A percentile compares a stretch with the other conserved stretches of the same genome.
Evolutionary conservation across 2,113 vertebrate species (phyloP).

Genomic region (Rhea pennata): DNA sequence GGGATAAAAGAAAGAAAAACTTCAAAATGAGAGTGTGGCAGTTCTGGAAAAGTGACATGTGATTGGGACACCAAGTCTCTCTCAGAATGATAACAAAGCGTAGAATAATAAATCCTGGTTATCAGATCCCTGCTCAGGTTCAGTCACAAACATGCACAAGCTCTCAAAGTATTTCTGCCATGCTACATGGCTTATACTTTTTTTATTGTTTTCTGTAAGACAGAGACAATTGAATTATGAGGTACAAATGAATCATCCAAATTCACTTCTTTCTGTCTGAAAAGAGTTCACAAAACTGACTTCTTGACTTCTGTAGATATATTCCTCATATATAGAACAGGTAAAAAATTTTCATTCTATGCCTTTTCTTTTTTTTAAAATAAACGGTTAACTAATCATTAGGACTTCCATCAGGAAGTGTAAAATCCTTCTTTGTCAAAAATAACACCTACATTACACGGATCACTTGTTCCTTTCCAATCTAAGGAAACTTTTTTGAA

Average conservation of each 20-base stretch:
- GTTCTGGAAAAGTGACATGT: background rate
- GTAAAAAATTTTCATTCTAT: background rate
- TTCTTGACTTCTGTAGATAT: background rate
- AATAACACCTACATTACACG: background rate
- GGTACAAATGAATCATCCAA: background rate
- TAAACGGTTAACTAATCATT: background rate
- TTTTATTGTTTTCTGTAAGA: background rate
- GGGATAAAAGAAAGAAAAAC: background rate
- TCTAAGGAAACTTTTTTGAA: background rate
- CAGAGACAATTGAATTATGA: background rate
- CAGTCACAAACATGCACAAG: background rate
- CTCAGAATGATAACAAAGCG: background rate
- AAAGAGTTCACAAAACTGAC: background rate
- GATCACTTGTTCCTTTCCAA: background rate
- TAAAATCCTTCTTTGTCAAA: background rate
- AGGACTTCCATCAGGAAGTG: background rate
- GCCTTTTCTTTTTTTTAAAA: background rate
- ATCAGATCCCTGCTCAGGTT: background rate
- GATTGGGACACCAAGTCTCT: background rate
- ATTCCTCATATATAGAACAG: background rate
- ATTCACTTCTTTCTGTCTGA: background rate
- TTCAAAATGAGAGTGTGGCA: background rate
- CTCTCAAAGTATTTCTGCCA: background rate
- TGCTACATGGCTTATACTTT: fast-evolving
- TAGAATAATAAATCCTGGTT: background rate